These are phyloP conservation scores for Balanococcus diminutus DNA, from an alignment of 2,888 invertebrate genomes.

Conservation along the genomic window DNA sequence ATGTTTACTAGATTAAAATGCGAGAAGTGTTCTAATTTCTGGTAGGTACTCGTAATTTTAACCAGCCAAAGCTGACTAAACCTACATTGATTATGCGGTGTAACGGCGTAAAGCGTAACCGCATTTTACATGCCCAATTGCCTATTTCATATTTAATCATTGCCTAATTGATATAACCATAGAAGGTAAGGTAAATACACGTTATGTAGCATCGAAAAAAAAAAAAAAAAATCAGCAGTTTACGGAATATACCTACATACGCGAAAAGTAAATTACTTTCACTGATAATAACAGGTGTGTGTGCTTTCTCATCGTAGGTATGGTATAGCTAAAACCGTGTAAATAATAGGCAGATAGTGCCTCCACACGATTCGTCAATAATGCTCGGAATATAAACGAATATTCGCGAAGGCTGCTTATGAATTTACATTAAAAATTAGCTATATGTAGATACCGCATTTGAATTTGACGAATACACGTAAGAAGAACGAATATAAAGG, in stretches of 20 bases:
- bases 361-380: background rate
- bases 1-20: background rate
- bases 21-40: background rate
- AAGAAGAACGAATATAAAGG: background rate
- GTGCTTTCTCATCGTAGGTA: background rate
- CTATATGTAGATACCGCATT: too few relatives aligned
- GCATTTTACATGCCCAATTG: background rate
- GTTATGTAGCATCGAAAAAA: too few relatives aligned
- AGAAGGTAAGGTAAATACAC: background rate
- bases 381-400: background rate
- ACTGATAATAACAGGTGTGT: background rate
- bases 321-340: background rate
- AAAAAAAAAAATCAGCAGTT: background rate
- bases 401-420: background rate
- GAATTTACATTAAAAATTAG: background rate
- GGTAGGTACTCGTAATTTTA: too few relatives aligned
- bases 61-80: background rate
- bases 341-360: background rate
- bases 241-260: slow-evolving; percentile 1
- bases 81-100: background rate
- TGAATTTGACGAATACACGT: background rate
- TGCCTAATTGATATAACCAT: slow-evolving; percentile 17
- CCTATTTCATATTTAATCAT: background rate
- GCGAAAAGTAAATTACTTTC: background rate
- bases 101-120: slow-evolving; percentile 8